Conservation (phyloP, 2,797 vertebrate species). For the Melanogrammus aeglefinus region DNA sequence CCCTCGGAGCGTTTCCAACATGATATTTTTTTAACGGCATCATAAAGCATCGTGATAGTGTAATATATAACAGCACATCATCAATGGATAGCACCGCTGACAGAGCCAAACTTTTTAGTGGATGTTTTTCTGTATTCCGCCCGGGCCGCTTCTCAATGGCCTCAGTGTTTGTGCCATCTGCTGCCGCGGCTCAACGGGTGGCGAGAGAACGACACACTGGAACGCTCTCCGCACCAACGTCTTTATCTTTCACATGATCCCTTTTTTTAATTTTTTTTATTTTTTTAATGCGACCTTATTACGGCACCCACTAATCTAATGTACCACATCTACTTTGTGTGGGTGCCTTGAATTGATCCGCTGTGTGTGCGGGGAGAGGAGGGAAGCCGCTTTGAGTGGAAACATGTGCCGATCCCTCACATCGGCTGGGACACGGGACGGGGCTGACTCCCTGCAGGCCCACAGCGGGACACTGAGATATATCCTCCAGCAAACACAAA, state of each 20-base stretch:
- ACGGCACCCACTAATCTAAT: constrained; percentile 57
- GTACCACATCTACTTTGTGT: constrained; percentile 51
- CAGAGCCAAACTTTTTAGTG: constrained; percentile 38
- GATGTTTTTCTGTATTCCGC: constrained; percentile 41
- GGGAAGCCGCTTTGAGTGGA: constrained; percentile 28
- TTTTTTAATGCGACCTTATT: constrained; percentile 51
- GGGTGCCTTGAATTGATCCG: constrained; percentile 19
- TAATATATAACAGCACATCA: constrained; percentile 16
- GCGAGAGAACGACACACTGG: neutral
- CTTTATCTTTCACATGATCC: constrained; percentile 55
- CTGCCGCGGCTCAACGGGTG: neutral
- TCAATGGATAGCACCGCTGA: constrained; percentile 14
- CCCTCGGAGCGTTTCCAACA: neutral
- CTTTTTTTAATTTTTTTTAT: neutral
- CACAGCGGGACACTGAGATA: neutral
- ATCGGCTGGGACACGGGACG: neutral
- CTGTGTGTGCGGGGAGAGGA: neutral
- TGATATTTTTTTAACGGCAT: constrained; percentile 8
- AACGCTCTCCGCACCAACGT: neutral
- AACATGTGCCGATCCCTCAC: constrained; percentile 46
- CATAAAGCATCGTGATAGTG: neutral
- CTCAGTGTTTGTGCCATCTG: constrained; percentile 53
- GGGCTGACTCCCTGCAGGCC: too few species aligned
- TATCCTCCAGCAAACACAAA: constrained; percentile 17
- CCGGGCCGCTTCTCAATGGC: constrained; percentile 47